Conservation (phyloP, 2,797 vertebrate species). For the Gallinago solitaria region DNA sequence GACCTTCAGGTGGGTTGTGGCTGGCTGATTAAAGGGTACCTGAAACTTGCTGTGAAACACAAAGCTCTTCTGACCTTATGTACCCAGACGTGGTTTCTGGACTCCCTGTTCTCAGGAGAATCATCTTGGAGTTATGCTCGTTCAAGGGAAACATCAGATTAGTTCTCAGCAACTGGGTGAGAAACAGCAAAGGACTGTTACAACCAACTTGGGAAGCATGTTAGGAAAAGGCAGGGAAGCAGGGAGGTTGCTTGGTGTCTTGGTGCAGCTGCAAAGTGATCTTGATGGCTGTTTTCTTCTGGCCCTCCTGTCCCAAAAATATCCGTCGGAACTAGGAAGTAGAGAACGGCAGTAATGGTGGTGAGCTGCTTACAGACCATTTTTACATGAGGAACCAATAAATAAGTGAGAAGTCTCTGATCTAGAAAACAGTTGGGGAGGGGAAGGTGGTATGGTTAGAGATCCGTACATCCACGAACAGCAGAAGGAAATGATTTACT, state of each 20-base stretch:
- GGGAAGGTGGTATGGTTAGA: background rate
- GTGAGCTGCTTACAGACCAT: background rate
- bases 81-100: background rate
- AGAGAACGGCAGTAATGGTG: background rate
- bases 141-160: background rate
- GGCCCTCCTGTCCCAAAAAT: background rate
- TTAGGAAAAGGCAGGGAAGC: background rate
- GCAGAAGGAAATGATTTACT: background rate
- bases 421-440: background rate
- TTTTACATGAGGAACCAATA: background rate
- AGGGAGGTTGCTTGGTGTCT: background rate
- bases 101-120: background rate
- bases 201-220: background rate
- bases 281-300: background rate
- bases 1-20: background rate
- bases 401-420: background rate
- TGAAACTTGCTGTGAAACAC: background rate
- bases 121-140: background rate
- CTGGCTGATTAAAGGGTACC: background rate
- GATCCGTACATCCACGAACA: background rate
- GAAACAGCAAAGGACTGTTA: background rate
- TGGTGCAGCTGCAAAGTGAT: background rate
- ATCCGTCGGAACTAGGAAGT: background rate
- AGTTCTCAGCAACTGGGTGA: background rate
- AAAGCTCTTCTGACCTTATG: background rate